These are phyloP conservation scores for Lepidurus packardi DNA, from an alignment of 1,140 invertebrate species.

Conservation along the genomic window DNA sequence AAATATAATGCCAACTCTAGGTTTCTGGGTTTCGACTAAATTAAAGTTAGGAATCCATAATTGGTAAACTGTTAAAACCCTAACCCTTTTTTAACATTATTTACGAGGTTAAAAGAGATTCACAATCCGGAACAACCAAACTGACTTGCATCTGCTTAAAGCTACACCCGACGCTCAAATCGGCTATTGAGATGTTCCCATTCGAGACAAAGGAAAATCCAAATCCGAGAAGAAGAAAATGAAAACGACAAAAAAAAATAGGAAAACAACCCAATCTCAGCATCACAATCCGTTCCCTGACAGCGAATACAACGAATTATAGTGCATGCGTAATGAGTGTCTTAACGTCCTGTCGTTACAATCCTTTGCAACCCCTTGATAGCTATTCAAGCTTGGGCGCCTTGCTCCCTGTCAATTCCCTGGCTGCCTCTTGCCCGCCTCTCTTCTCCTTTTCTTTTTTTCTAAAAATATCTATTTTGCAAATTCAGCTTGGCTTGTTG, in stretches of 20 bases:
- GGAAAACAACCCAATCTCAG: background rate
- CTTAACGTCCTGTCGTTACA: background rate
- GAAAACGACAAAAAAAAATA: background rate
- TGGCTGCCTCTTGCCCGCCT: background rate
- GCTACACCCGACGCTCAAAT: no score
- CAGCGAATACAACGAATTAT: constrained; percentile 6
- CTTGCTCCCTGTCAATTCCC: constrained; percentile 15
- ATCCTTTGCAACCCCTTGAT: background rate
- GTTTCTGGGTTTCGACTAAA: no score
- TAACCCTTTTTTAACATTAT: no score
- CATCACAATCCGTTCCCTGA: background rate
- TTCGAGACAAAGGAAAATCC: background rate
- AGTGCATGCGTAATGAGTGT: constrained; percentile 15
- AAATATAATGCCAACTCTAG: no score
- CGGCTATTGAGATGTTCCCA: background rate
- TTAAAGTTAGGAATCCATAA: no score
- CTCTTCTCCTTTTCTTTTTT: background rate
- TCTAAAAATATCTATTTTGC: background rate
- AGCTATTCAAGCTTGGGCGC: background rate
- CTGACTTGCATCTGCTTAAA: no score
- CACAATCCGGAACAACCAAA: no score
- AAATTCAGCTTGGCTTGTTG: background rate
- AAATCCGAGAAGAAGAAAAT: background rate
- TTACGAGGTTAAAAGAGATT: no score
- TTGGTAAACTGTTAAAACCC: no score